phyloP scores from a whole-genome alignment of 2,888 invertebrate species.

The Hermodice carunculata region DNA sequence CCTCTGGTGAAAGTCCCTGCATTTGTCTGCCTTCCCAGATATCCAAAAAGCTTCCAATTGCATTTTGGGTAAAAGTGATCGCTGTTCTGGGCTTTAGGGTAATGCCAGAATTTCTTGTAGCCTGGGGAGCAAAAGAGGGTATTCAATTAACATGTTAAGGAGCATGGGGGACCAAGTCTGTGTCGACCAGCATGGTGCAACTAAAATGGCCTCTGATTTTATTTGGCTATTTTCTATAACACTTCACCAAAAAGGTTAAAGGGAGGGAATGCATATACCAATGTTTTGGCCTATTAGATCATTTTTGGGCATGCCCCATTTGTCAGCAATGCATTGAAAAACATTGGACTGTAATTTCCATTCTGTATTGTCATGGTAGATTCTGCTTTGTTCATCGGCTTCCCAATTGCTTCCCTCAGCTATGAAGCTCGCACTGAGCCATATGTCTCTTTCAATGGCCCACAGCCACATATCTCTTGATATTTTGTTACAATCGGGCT shows the following conservation, averaged over 20 bases:
- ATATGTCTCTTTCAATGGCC: neutral
- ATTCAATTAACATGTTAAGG: slow-evolving; percentile 3
- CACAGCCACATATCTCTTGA: neutral
- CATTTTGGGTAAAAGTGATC: slow-evolving; percentile 18
- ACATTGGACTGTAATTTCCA: neutral
- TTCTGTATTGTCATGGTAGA: neutral
- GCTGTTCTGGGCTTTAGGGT: neutral
- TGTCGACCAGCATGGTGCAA: slow-evolving; percentile 33
- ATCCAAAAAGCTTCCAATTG: slow-evolving; percentile 27
- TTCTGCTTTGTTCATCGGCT: neutral
- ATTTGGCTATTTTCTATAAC: neutral
- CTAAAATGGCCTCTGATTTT: too few relatives aligned
- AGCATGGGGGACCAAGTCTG: slow-evolving; percentile 35
- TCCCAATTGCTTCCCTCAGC: neutral
- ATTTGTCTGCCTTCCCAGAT: slow-evolving; percentile 23
- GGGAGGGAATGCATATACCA: neutral
- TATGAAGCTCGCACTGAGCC: neutral
- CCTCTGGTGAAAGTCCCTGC: neutral
- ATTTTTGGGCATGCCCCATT: neutral
- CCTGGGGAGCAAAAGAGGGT: neutral
- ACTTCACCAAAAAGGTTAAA: neutral
- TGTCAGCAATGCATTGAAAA: neutral
- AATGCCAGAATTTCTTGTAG: neutral
- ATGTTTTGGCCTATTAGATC: neutral
- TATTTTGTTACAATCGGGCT: neutral